Base-by-base conservation (phyloP, 2,113 vertebrate species). In the Triplophysa dalaica region DNA sequence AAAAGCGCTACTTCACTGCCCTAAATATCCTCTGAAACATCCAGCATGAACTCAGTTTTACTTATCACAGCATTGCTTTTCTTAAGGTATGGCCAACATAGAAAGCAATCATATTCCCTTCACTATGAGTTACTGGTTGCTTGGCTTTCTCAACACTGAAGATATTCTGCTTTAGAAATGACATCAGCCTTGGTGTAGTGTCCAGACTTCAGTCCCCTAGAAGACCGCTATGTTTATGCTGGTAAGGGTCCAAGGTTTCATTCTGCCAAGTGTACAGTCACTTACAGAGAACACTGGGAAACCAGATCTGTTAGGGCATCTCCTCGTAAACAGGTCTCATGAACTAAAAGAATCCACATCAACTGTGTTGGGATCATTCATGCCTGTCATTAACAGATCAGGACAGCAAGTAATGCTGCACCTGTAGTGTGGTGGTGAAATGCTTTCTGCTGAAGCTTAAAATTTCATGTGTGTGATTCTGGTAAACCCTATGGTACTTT, bases 131-230 rank as follows among this genome's bases (percentile, higher is more conserved):
- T 69, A 84, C 70, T 87, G 88, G 85, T 33, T 77, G n/a, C 73
- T 83, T 11, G 75, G 61, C 86, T 86, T 85, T 82, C 66, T 81
- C 82, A 70, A 87, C 61, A 78, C 74, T 85, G 77, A 88, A 75
- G 64, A 84, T 85, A 89, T 82, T 83, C 84, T 87, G 74, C 56
- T 64, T 73, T 85, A 74, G 61, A 26, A 1, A 84, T 92, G 86
- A 92, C 89, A 86, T 93, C 90, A 92, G 73, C 82, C 75, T 80
- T 86, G 76, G 78, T 80, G 86, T 88, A 81, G 75, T 63, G 81
- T 87, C 83, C 87, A 87, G 87, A 86, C 68, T 83, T 77, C 77
- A 85, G 24, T 70, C 24, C 74, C 70, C 81, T 79, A 79, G 84
- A 77, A 84, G 77, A 79, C 83, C 88, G 89, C 86, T 91, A 85